Percentiles rank a stretch among this genome's conserved stretches.
phyloP scores from a whole-genome alignment of 2,888 invertebrate species.

The Andrena trimmerana region DNA sequence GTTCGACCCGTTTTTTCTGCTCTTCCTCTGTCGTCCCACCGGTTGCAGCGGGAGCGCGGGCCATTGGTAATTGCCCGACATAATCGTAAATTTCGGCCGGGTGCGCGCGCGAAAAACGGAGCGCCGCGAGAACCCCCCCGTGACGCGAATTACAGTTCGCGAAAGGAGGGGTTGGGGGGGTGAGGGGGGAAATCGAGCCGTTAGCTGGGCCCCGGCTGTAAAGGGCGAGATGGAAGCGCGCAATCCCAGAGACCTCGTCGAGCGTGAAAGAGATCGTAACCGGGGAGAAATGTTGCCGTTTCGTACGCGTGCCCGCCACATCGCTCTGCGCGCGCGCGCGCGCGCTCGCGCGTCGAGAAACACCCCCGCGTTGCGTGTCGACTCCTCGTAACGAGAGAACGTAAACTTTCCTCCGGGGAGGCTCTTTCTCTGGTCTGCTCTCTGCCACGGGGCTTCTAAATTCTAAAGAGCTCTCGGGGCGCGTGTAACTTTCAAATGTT shows the following conservation, averaged over 20 bases:
- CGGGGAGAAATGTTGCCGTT: neutral
- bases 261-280: slow-evolving; percentile 1
- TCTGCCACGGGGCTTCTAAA: neutral
- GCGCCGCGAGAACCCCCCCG: neutral
- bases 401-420: slow-evolving; percentile 23
- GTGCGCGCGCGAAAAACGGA: too few species aligned
- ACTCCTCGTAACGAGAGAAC: slow-evolving; percentile 17
- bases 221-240: neutral
- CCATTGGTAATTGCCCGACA: slow-evolving; percentile 59
- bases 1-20: neutral
- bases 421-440: slow-evolving; percentile 12
- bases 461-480: slow-evolving; percentile 4
- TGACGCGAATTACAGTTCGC: neutral
- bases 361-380: slow-evolving; percentile 26
- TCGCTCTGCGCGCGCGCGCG: neutral
- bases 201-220: too few species aligned
- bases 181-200: neutral
- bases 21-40: neutral
- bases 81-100: slow-evolving; percentile 64
- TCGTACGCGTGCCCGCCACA: slow-evolving; percentile 8
- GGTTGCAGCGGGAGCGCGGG: neutral
- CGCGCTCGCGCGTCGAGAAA: neutral
- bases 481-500: slow-evolving; percentile 16
- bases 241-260: neutral
- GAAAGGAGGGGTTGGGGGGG: too few species aligned